phyloP scores from a whole-genome alignment of 2,113 vertebrate genomes.

The Astatotilapia flaviijosephi region DNA sequence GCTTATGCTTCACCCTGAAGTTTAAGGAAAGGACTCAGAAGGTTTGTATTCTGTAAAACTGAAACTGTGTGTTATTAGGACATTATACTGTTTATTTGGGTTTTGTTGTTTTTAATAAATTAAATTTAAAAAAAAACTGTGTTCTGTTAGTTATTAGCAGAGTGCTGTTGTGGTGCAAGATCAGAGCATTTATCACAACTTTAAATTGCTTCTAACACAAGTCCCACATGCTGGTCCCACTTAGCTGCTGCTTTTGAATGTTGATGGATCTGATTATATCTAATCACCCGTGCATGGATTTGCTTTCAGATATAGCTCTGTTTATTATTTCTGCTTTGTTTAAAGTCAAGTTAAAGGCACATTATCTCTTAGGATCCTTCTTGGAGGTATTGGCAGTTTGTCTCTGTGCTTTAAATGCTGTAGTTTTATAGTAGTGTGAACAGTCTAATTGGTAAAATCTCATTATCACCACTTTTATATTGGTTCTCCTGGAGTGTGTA shows the following conservation, averaged over 20 bases:
- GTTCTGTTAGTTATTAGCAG: neutral
- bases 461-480: neutral
- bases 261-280: neutral
- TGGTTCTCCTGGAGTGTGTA: neutral
- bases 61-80: neutral
- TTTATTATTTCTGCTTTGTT: neutral
- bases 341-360: neutral
- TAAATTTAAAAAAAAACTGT: accelerated
- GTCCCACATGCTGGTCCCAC: neutral
- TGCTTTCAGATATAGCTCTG: neutral
- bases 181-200: neutral
- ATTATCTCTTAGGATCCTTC: neutral
- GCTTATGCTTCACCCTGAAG: neutral
- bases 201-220: neutral
- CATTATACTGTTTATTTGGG: accelerated
- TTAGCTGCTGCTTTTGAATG: neutral
- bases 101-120: neutral
- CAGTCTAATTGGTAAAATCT: neutral
- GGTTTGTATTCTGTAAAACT: neutral
- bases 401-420: neutral
- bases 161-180: neutral
- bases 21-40: neutral
- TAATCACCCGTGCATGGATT: neutral
- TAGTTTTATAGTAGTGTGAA: neutral
- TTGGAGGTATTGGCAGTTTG: neutral